Base-by-base conservation (phyloP, 2,113 vertebrate genomes). In the Erinaceus europaeus region DNA sequence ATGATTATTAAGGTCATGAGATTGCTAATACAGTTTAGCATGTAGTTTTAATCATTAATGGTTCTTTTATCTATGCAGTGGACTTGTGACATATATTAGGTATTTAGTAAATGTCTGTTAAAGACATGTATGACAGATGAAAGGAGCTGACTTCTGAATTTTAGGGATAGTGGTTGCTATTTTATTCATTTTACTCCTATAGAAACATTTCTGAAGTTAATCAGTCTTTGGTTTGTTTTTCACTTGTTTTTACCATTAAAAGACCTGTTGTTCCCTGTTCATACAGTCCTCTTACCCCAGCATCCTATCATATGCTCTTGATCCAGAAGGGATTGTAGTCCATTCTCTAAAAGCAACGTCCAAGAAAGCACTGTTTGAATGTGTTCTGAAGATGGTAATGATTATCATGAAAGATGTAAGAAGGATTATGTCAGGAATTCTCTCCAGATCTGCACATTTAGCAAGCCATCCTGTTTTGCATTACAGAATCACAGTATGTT, bases 321-420 rank as follows among this genome's bases (percentile, higher is more conserved):
- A 67, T 23, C 34, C 44, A 40, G 92, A 94, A 68, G 36, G 91
- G 0, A 77, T 93, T 90, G 83, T 55, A 94, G 91, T 94, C 93
- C 83, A 80, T 88, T 92, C 89, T 96, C 95, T 95, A 94, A 79
- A 86, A 94, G 79, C 92, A 96, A 67, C 9, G 38, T 95, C 96
- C 97, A 96, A 94, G 46, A 75, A 94, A 96, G 94, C 87, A 92
- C 93, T 95, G 94, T 96, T 96, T 97, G 93, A 86, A 77, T 97
- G 96, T 96, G 96, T 97, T 97, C 96, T 91, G 71, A 97, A 96
- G 96, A 97, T 97, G 97, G 97, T 97, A 97, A 94, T 95, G 95
- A 97, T 97, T 97, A 98, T 93, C 95, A 96, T 94, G 88, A 95
- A 97, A 97, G 96, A 97, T 80, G 74, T 96, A 96, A 97, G 94